These are phyloP conservation scores for Pipra filicauda DNA, from an alignment of 2,113 vertebrate genomes.

Conservation along the genomic window DNA sequence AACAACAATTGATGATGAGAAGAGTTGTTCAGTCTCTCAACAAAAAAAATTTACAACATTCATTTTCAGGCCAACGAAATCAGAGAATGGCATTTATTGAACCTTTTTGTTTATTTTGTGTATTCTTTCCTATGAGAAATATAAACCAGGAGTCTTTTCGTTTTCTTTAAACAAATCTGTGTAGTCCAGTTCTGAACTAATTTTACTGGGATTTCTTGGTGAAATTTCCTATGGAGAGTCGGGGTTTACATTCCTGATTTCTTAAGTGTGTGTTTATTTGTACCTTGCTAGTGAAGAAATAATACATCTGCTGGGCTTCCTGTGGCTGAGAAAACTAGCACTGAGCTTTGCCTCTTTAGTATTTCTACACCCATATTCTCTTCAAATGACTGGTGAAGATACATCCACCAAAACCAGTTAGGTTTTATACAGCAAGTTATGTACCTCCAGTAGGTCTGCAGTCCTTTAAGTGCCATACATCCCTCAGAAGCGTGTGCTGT, in stretches of 20 bases:
- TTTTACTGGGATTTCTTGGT: neutral
- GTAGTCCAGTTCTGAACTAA: neutral
- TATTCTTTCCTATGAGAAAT: conserved; percentile 28
- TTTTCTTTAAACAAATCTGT: conserved; percentile 13
- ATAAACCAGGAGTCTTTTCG: conserved; percentile 16
- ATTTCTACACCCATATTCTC: neutral
- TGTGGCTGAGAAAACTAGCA: neutral
- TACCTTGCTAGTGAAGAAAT: conserved; percentile 30
- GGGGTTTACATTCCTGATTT: neutral
- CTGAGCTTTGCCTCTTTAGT: neutral
- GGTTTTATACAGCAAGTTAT: neutral
- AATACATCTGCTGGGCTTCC: neutral
- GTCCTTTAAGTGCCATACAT: neutral
- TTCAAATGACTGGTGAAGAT: neutral
- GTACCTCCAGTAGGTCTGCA: neutral
- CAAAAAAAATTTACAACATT: neutral
- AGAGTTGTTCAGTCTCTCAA: neutral
- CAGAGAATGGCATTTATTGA: neutral
- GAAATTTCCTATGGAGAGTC: neutral
- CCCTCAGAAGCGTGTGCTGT: neutral
- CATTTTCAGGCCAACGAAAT: conserved; percentile 20
- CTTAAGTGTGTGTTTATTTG: conserved; percentile 7
- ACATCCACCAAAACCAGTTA: neutral
- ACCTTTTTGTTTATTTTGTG: conserved; percentile 39
- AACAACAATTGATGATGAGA: neutral